Evolutionary conservation across 2,888 invertebrate species (phyloP), one percentile per base, ranked within the genome.

Genomic region (Muschampia plurimacula): DNA sequence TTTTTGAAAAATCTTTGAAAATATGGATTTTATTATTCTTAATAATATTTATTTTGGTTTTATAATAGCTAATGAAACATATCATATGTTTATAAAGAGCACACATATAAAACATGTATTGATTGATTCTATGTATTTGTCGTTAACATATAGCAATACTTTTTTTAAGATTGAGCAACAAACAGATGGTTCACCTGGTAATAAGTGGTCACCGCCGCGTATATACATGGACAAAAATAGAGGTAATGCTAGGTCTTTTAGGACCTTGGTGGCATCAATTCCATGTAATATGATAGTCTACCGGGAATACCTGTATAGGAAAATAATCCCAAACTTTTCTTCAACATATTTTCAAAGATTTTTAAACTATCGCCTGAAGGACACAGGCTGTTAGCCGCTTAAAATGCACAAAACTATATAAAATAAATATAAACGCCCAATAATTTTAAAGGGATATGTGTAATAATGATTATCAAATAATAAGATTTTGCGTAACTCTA

Each of bases 361-460:
- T 64, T 67, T 73, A 77, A 76, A 77, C 72, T 79, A 72, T 78
- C 78, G 81, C 82, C 81, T 74, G 71, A 15, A 10, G 67, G 65
- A 60, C 63, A 74, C 77, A 77, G 82, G 82, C 75, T 74, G 60
- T 79, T 78, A 80, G 89, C 89, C 89, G 89, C 89, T 90, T 87
- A 83, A 75, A 78, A 84, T 87, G 90, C 89, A 89, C 90, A 90
- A 89, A 88, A 76, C 22, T 71, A 74, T 76, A 67, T 77, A 75
- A 76, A 69, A 69, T 73, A 77, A 72, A 68, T 22, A 46, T 32
- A 69, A 63, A 63, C 60, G 71, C 72, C 72, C 72, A 71, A 71
- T 2, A 32, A 41, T 28, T 41, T n/a, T n/a, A 12, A 60, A 49
- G 60, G 36, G 39, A 60, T 8, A 39, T 60, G 36, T 60, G 36